Evolutionary conservation across 2,797 vertebrate genomes (phyloP).

Genomic region (Pseudotriccus pelzelni): DNA sequence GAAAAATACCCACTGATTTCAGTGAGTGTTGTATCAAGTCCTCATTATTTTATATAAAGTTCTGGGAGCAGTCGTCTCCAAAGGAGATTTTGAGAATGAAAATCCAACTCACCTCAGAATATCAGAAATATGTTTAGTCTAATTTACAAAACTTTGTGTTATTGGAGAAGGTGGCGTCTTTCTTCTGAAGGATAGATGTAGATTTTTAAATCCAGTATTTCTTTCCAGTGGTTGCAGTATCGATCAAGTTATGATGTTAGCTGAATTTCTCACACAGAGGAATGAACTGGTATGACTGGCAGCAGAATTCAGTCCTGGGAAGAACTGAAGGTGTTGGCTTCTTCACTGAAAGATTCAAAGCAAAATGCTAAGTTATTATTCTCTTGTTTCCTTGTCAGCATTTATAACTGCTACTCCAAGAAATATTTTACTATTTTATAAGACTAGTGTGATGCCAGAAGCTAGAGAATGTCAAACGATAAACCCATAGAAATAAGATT

Average conservation of each 20-base stretch:
- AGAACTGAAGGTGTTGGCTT: neutral
- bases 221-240: neutral
- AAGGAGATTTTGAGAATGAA: neutral
- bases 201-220: neutral
- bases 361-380: neutral
- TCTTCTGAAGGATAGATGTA: neutral
- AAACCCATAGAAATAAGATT: neutral
- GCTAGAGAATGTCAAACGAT: neutral
- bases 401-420: neutral
- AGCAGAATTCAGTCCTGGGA: neutral
- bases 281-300: neutral
- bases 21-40: neutral
- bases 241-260: neutral
- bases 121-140: neutral
- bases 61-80: neutral
- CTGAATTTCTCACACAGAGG: neutral
- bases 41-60: neutral
- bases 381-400: neutral
- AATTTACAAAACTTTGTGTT: neutral
- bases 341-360: neutral
- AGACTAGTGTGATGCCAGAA: neutral
- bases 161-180: neutral
- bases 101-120: neutral
- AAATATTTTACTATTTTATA: slow-evolving; percentile 1
- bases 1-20: neutral